Base-by-base conservation (phyloP, 92 coral and sea anemone genomes). In the Porites rus region DNA sequence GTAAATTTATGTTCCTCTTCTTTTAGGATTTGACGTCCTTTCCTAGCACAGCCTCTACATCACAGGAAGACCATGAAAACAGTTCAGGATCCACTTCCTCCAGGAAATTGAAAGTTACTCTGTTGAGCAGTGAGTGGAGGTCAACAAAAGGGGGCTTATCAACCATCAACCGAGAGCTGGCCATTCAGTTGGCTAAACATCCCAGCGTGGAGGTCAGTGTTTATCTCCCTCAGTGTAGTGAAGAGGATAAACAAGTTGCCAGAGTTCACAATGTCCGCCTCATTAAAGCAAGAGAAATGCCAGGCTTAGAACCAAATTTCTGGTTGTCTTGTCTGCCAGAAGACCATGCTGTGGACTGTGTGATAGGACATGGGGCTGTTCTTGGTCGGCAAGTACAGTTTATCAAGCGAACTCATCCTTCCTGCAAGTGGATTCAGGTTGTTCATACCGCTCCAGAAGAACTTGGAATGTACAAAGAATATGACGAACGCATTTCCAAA, bases 371-470 rank as follows among this genome's bases (percentile, higher is more conserved):
- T 51, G 83, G 83, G 10, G 59, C 46, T 4, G 18, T 16, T 46
- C 71, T 77, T 18, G 82, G 82, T 59, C 70, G 16, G 10, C 82
- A 77, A 24, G 59, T 65, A 18, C 82, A 17, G 52, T 8, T 20
- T 11, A 78, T 78, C 18, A 63, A 66, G 19, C 56, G 18, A 38
- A 38, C 46, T 16, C 73, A 63, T 6, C 59, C 20, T 38, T 3
- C n/a, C 20, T 78, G 83, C 3, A 78, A 78, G 43, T 78, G 83
- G 83, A 66, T 60, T 51, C 82, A 77, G 24, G 54, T 77, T 1
- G 82, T 77, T 38, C 71, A 77, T 65, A 65, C 71, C 1, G 82
- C 82, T 19, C 68, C 69, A 22, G 82, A 77, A 28, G 82, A 77
- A 19, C 68, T 77, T 56, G 82, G 82, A 18, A 77, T 77, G 82